These are phyloP conservation scores for Drosophila robusta DNA, from an alignment of 2,888 invertebrate genomes.

Conservation along the genomic window DNA sequence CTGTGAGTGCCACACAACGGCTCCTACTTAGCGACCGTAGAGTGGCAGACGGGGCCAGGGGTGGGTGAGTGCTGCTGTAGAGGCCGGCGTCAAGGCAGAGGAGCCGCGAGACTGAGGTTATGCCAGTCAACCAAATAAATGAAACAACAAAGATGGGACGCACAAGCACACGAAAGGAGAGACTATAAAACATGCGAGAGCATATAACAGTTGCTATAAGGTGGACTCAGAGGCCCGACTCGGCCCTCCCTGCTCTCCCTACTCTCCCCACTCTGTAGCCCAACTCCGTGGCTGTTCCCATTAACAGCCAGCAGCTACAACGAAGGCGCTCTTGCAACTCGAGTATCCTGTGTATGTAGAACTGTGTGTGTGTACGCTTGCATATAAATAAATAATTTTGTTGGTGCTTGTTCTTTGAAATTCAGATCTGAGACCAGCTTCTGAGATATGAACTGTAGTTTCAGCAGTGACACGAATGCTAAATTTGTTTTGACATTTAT, in stretches of 20 bases:
- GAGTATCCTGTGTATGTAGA: slow-evolving; percentile 44
- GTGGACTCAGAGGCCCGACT: slow-evolving; percentile 40
- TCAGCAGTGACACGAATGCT: slow-evolving; percentile 10
- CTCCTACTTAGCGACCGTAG: slow-evolving; percentile 63
- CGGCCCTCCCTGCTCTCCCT: not conserved
- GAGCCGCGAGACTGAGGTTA: slow-evolving; percentile 71
- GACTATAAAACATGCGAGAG: slow-evolving; percentile 75
- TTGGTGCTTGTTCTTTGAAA: slow-evolving; percentile 56
- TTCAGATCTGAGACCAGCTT: slow-evolving; percentile 20
- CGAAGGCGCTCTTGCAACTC: slow-evolving; percentile 40
- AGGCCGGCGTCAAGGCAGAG: slow-evolving; percentile 16
- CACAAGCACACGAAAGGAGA: slow-evolving; percentile 26
- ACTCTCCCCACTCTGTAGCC: not conserved
- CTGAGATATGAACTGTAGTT: slow-evolving; percentile 11
- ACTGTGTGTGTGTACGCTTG: slow-evolving; percentile 25
- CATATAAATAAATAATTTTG: slow-evolving; percentile 71
- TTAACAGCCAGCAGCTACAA: slow-evolving; percentile 50
- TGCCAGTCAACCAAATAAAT: slow-evolving; percentile 81
- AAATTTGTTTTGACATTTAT: slow-evolving; percentile 43
- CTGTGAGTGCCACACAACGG: slow-evolving; percentile 11
- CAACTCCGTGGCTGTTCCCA: slow-evolving; percentile 50
- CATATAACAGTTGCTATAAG: slow-evolving; percentile 61
- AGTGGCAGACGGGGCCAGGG: slow-evolving; percentile 2
- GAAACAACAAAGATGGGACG: slow-evolving; percentile 72
- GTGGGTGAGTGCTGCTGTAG: not conserved